A percentile compares a stretch with the other conserved stretches of the same genome.
These are phyloP conservation scores for Drosophila miranda DNA, from an alignment of 1,140 invertebrate genomes.

Conservation along the genomic window DNA sequence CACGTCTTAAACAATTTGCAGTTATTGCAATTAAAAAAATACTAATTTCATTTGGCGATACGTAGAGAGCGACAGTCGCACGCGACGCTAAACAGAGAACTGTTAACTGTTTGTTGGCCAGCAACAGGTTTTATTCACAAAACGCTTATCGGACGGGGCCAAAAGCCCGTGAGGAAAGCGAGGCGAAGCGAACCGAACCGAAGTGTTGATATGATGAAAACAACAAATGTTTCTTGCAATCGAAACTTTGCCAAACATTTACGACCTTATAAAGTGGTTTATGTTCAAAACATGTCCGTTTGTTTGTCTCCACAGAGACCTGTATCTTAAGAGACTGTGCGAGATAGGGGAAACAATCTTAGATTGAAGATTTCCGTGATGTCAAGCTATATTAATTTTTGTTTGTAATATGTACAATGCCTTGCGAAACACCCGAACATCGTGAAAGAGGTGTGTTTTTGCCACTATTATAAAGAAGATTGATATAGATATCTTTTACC, in stretches of 20 bases:
- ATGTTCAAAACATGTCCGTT: too few species aligned
- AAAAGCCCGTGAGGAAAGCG: not conserved
- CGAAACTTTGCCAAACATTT: conserved; percentile 1
- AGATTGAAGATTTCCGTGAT: too few species aligned
- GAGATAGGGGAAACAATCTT: too few species aligned
- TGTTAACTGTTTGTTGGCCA: conserved; percentile 42
- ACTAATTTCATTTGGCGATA: conserved; percentile 21
- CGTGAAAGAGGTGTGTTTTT: too few species aligned
- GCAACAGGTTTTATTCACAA: conserved; percentile 52
- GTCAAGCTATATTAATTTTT: too few species aligned
- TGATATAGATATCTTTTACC: too few species aligned
- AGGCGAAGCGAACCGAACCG: too few species aligned
- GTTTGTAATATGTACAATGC: too few species aligned
- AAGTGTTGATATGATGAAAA: conserved; percentile 36
- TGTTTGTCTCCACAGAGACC: too few species aligned
- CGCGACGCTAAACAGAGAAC: conserved; percentile 35
- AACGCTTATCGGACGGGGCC: conserved; percentile 33
- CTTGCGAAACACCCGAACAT: too few species aligned
- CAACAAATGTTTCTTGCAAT: conserved; percentile 16
- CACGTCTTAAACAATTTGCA: conserved; percentile 12
- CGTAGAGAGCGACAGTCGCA: conserved; percentile 18
- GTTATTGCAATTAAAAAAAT: conserved; percentile 27
- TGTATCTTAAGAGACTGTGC: too few species aligned
- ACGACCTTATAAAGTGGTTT: not conserved
- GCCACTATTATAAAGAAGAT: too few species aligned